Base-by-base conservation (phyloP, 2,113 vertebrate species). In the Siniperca knerii region DNA sequence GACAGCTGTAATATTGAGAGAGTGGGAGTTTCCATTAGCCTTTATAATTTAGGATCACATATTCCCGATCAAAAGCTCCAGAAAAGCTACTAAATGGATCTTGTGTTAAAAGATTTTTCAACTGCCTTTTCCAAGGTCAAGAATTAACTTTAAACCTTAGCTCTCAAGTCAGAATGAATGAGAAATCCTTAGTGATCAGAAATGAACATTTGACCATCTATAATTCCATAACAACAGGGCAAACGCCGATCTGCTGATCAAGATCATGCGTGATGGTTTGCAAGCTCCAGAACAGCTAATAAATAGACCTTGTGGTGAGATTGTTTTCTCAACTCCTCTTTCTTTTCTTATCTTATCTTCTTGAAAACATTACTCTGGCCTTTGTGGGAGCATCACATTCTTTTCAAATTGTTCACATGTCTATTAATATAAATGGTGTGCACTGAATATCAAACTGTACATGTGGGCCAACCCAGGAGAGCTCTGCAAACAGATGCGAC, bases 401-500 rank as follows among this genome's bases (percentile, higher is more conserved):
- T 62, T 67, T 29, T 4, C 2, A 65, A 46, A 50, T 11, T 37
- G 15, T 11, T 73, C 50, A 46, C n/a, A 48, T 37, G 21, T 78
- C 37, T 40, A 57, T 74, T 44, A 33, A 35, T 58, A 54, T 58
- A 71, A 82, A 60, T 60, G 29, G 0, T 74, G 57, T 60, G 42
- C 35, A 50, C 21, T 50, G 50, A 52, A 65, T 33, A 55, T 66
- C 20, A 44, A 79, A 69, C n/a, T 37, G 62, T 54, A 50, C 77
- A 79, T 77, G 67, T 77, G 68, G 52, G 46, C 42, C 60, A 10
- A 52, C 78, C 74, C 73, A 44, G 37, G 61, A 78, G 82, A 79
- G 65, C 65, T 60, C 62, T 52, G 80, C 29, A 65, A 79, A 57
- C 85, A 89, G 83, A 80, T 87, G 81, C 33, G 61, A 73, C 68